A percentile compares a stretch with the other conserved stretches of the same genome.
Conservation (phyloP, 2,797 vertebrate species). For the Simalia tracyae region DNA sequence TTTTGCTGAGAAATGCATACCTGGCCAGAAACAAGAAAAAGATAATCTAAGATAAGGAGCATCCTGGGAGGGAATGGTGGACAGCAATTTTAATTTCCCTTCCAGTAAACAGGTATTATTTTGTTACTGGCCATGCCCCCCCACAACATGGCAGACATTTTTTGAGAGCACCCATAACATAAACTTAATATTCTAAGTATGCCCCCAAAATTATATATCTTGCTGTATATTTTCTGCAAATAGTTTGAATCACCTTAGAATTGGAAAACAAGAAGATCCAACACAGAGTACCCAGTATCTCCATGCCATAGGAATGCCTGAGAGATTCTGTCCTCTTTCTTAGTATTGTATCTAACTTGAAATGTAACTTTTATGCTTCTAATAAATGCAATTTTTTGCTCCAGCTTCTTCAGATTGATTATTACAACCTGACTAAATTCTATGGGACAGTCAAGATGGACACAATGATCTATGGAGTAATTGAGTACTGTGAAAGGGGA, state of each 20-base stretch:
- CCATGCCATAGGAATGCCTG: not conserved
- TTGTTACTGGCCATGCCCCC: not conserved
- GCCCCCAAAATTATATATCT: not conserved
- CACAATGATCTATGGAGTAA: conserved; percentile 85
- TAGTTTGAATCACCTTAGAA: conserved; percentile 21
- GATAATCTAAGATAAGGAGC: not conserved
- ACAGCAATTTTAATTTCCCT: not conserved
- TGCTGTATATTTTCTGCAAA: not conserved
- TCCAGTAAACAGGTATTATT: not conserved
- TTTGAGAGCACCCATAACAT: not conserved
- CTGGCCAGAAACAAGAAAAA: not conserved
- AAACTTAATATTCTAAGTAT: not conserved
- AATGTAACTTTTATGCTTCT: conserved; percentile 22
- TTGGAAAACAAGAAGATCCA: conserved; percentile 21
- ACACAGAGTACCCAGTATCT: conserved; percentile 24
- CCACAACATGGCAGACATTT: not conserved
- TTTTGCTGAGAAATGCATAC: not conserved
- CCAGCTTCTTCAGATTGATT: conserved; percentile 92
- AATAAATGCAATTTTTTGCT: conserved; percentile 31
- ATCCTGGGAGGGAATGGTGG: not conserved
- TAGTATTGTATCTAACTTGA: not conserved
- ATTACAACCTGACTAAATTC: conserved; percentile 97
- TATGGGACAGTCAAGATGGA: conserved; percentile 94
- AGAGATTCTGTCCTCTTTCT: not conserved
- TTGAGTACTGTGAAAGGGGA: conserved; percentile 92